phyloP scores from a whole-genome alignment of 2,113 vertebrate species.

The Petrocephalus zakoni region DNA sequence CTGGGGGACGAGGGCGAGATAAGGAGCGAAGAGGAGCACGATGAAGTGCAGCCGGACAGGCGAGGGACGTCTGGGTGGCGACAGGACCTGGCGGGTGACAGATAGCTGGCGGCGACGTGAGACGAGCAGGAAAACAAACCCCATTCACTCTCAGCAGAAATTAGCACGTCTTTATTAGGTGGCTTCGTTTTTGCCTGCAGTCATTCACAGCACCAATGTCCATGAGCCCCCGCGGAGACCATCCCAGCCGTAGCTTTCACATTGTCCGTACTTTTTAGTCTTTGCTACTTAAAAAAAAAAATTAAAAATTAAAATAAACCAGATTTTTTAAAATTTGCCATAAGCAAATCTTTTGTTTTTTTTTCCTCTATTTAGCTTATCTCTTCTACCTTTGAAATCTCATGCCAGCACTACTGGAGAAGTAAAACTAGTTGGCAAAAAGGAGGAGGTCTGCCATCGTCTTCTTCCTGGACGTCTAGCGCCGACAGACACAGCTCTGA shows the following conservation, averaged over 20 bases:
- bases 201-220: constrained; percentile 32
- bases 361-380: not conserved
- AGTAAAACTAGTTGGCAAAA: constrained; percentile 35
- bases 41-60: not conserved
- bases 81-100: not conserved
- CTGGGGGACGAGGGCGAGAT: not conserved
- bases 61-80: not conserved
- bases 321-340: not conserved
- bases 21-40: not conserved
- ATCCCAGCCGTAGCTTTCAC: not conserved
- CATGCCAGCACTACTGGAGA: constrained; percentile 21
- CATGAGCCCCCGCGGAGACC: not conserved
- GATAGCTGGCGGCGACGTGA: not conserved
- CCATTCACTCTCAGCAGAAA: constrained; percentile 28
- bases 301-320: constrained; percentile 26
- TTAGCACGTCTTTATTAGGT: constrained; percentile 41
- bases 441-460: constrained; percentile 35
- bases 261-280: constrained; percentile 24
- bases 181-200: constrained; percentile 39
- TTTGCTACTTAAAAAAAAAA: constrained; percentile 40
- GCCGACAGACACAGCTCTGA: constrained; percentile 33
- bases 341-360: not conserved
- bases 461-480: constrained; percentile 28
- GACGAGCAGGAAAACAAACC: constrained; percentile 22
- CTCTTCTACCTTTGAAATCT: constrained; percentile 3